Evolutionary conservation across 2,113 vertebrate species (phyloP).

Genomic region (Eupsittula cactorum): DNA sequence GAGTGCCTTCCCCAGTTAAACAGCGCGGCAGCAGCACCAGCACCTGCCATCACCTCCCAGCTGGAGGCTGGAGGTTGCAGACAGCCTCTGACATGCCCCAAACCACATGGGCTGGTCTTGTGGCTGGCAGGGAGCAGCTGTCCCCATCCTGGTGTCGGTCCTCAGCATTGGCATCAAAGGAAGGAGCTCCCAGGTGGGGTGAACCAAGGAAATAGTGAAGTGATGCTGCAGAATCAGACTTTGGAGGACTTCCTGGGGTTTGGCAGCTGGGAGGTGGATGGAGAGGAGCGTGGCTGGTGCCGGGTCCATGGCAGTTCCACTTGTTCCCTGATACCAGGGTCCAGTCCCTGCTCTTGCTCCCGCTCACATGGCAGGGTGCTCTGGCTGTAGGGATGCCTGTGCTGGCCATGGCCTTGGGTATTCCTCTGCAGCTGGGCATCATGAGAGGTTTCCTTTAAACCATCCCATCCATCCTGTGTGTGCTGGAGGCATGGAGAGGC

Average conservation of each 20-base stretch:
- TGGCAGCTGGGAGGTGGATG: background rate
- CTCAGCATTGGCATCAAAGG: accelerated
- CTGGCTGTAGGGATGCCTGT: background rate
- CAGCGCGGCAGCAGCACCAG: background rate
- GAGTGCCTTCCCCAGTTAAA: slow-evolving; percentile 49
- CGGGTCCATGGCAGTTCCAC: background rate
- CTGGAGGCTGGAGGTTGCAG: background rate
- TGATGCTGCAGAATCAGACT: background rate
- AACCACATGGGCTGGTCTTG: background rate
- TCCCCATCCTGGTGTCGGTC: background rate
- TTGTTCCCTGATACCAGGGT: background rate
- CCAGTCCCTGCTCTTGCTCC: background rate
- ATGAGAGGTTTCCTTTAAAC: background rate
- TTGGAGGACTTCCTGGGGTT: background rate
- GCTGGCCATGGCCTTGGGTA: accelerated
- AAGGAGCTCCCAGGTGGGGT: background rate
- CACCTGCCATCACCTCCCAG: background rate
- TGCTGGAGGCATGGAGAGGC: background rate
- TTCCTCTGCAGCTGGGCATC: background rate
- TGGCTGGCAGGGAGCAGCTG: background rate
- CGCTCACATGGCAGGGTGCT: accelerated
- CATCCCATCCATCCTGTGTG: background rate
- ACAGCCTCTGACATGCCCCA: accelerated
- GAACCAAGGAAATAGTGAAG: background rate
- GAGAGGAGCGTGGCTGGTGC: background rate